Percentiles rank a stretch among this genome's conserved stretches.
phyloP scores from a whole-genome alignment of 2,888 invertebrate species.

The Lymantria monacha region DNA sequence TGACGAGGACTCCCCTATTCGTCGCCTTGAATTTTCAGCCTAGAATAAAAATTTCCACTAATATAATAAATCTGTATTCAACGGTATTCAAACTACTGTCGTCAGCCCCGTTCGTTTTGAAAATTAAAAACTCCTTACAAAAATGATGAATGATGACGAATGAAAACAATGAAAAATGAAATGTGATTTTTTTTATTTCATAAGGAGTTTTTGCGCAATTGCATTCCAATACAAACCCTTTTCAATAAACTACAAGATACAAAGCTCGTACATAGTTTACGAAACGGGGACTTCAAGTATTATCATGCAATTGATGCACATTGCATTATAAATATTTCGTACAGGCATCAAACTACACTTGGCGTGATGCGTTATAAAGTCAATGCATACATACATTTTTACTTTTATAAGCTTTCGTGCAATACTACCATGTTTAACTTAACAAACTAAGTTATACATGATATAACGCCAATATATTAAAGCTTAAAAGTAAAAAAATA shows the following conservation, averaged over 20 bases:
- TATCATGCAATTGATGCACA: constrained; percentile 40
- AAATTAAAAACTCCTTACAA: constrained; percentile 46
- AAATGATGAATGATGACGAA: constrained; percentile 5
- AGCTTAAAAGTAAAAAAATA: not conserved
- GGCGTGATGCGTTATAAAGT: not conserved
- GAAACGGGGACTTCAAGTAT: constrained; percentile 40
- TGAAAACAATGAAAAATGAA: constrained; percentile 3
- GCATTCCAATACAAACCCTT: constrained; percentile 41
- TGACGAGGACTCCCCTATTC: constrained; percentile 55
- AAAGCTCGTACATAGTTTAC: constrained; percentile 33
- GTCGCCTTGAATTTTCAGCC: constrained; percentile 57
- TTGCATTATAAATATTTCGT: constrained; percentile 20
- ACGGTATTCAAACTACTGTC: constrained; percentile 44
- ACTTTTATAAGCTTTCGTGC: not conserved
- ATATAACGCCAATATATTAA: not conserved
- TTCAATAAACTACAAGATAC: constrained; percentile 34
- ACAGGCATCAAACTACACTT: constrained; percentile 21
- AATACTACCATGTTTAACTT: not conserved
- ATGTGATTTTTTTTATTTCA: constrained; percentile 9
- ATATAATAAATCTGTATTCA: constrained; percentile 37
- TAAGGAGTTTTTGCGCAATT: constrained; percentile 50
- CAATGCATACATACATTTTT: not conserved
- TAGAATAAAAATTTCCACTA: constrained; percentile 53
- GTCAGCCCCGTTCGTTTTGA: constrained; percentile 50
- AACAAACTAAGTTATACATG: not conserved